These are phyloP conservation scores for Caranx melampygus DNA, from an alignment of 2,113 vertebrate species.

Conservation along the genomic window DNA sequence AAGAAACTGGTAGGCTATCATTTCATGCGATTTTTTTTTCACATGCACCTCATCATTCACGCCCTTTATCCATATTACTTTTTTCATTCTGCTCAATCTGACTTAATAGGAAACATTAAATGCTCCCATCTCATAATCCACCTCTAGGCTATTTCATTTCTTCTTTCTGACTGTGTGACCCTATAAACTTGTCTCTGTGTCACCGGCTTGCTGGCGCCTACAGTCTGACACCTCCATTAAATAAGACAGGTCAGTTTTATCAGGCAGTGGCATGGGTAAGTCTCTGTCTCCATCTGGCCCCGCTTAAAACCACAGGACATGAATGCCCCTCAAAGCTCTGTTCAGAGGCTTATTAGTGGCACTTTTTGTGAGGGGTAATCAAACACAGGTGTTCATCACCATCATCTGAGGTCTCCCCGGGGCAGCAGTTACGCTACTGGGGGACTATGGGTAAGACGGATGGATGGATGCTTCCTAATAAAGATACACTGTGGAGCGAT, in stretches of 20 bases:
- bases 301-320: constrained; percentile 57
- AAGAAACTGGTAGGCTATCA: not conserved
- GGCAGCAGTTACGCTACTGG: constrained; percentile 33
- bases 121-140: constrained; percentile 43
- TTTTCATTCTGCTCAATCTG: constrained; percentile 28
- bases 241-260: constrained; percentile 71
- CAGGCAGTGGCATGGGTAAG: constrained; percentile 45
- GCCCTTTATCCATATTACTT: constrained; percentile 21
- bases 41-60: not conserved
- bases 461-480: constrained; percentile 48
- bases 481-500: constrained; percentile 31
- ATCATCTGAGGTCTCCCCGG: constrained; percentile 39
- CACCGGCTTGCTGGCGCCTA: constrained; percentile 23
- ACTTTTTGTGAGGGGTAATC: constrained; percentile 64
- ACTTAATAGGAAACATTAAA: constrained; percentile 59
- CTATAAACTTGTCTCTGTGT: constrained; percentile 29
- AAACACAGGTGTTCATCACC: constrained; percentile 68
- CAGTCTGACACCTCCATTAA: constrained; percentile 68
- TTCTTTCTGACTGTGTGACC: constrained; percentile 38
- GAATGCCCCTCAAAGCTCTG: constrained; percentile 40
- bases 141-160: constrained; percentile 27
- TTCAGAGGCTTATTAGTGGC: constrained; percentile 68
- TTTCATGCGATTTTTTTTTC: constrained; percentile 19
- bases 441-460: constrained; percentile 39
- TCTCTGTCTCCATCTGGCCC: constrained; percentile 62